Evolutionary conservation across 1,140 invertebrate species (phyloP), one percentile per base, ranked within the genome.

Genomic region (Drosophila orena): DNA sequence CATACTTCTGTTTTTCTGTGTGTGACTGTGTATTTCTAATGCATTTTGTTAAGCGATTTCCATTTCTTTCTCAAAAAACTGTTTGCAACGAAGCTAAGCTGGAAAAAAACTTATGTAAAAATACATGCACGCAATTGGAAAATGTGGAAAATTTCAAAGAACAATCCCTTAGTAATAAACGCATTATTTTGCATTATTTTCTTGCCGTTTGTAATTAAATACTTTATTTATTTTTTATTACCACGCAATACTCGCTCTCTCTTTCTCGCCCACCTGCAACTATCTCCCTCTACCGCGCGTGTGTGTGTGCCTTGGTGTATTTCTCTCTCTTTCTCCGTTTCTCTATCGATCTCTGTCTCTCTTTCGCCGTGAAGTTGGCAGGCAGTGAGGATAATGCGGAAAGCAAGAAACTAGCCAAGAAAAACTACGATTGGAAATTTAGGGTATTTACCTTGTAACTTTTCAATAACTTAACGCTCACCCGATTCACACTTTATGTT

Each of bases 351-450:
- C 46, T 44, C 62, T 59, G 14, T 58, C 64, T 77, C 57, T 72
- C 42, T 35, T 22, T 55, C 64, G 34, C 35, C 50, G 43, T 54
- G 35, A 70, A 92, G 90, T 91, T 91, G 92, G 86, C 93, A 66
- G 86, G 84, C 93, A 93, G 93, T 92, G 94, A 93, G 92, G 94
- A 94, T 92, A 85, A 72, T 71, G 84, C 71, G 84, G 90, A 91
- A 88, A 92, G 93, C 92, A 94, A 94, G 85, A 93, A 93, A 77
- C 92, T 94, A 92, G 83, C 83, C 69, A 93, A 95, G 93, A 95
- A 95, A 94, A 95, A 94, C 84, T 95, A 95, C 94, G 95, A 96
- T 93, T 96, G 95, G 95, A 96, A 96, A 94, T 96, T 96, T 95
- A 94, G 95, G 95, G 95, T 96, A 96, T 94, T 91, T 91, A 91